Evolutionary conservation across 2,113 vertebrate species (phyloP).

Genomic region (Hirundichthys speculiger): DNA sequence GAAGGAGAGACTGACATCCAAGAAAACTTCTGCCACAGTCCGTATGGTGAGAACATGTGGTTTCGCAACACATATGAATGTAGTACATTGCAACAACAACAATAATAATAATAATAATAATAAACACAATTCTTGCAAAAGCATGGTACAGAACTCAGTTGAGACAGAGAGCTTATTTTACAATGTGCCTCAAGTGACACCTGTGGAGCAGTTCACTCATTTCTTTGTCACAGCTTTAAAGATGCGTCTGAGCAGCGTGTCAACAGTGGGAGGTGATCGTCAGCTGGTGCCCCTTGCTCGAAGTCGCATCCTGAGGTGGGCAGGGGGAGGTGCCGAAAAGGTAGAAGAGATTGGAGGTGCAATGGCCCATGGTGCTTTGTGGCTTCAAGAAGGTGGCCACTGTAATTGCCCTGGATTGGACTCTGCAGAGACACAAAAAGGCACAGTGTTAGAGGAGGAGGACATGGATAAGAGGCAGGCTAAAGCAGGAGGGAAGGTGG

Average conservation of each 20-base stretch:
- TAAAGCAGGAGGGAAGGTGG: conserved; percentile 28
- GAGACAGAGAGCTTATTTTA: conserved; percentile 21
- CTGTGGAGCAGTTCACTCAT: conserved; percentile 3
- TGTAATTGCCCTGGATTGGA: conserved; percentile 79
- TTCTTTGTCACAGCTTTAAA: conserved; percentile 76
- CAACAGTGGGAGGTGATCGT: conserved; percentile 72
- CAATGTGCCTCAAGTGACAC: conserved; percentile 29
- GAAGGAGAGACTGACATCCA: conserved; percentile 76
- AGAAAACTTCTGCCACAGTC: conserved; percentile 75
- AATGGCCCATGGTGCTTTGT: conserved; percentile 74
- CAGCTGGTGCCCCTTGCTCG: conserved; percentile 73
- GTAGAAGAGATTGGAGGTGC: conserved; percentile 70
- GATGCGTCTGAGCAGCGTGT: conserved; percentile 76
- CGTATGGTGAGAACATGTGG: conserved; percentile 73
- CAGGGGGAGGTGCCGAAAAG: conserved; percentile 61
- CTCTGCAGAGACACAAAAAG: conserved; percentile 13
- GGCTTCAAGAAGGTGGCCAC: conserved; percentile 73
- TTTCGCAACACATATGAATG: not conserved
- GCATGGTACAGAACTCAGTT: not conserved
- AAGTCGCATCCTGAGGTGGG: conserved; percentile 77
- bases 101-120: not conserved
- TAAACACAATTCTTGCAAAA: not conserved
- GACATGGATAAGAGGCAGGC: conserved; percentile 11
- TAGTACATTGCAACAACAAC: not conserved
- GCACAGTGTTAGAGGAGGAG: conserved; percentile 9